Evolutionary conservation across 2,113 vertebrate genomes (phyloP).

Genomic region (Colius striatus): DNA sequence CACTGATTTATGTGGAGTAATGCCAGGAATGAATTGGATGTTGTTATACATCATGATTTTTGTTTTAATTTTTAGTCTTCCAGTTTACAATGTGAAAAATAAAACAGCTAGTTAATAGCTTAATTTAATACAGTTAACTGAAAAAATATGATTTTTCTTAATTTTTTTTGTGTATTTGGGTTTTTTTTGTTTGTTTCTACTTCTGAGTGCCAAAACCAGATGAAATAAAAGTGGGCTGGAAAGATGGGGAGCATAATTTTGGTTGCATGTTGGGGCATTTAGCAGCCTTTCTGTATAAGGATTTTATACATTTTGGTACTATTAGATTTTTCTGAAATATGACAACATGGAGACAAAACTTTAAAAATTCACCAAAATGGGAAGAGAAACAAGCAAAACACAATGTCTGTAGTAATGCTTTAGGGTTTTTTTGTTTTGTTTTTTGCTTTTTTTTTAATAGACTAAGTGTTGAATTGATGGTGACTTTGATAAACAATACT

Average conservation of each 20-base stretch:
- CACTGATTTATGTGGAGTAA: slow-evolving; percentile 28
- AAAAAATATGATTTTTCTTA: background rate
- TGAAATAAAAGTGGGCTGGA: background rate
- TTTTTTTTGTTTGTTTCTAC: background rate
- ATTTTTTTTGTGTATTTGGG: background rate
- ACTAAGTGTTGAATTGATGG: background rate
- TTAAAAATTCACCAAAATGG: background rate
- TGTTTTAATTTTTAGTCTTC: background rate
- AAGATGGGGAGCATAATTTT: background rate
- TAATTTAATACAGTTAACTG: background rate
- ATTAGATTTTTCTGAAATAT: background rate
- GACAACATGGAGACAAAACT: background rate
- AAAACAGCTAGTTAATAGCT: background rate
- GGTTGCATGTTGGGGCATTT: background rate
- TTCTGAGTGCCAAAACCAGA: background rate
- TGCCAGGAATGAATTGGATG: background rate
- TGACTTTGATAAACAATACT: background rate
- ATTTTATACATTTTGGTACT: background rate
- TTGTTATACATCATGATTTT: background rate
- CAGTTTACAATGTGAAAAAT: background rate
- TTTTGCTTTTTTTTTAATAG: background rate
- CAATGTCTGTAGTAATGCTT: background rate
- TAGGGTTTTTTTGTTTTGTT: background rate
- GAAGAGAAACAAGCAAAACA: background rate
- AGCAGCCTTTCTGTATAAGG: background rate